These are phyloP conservation scores for Tetheella fluctuosa DNA, from an alignment of 2,888 invertebrate genomes.

Conservation along the genomic window DNA sequence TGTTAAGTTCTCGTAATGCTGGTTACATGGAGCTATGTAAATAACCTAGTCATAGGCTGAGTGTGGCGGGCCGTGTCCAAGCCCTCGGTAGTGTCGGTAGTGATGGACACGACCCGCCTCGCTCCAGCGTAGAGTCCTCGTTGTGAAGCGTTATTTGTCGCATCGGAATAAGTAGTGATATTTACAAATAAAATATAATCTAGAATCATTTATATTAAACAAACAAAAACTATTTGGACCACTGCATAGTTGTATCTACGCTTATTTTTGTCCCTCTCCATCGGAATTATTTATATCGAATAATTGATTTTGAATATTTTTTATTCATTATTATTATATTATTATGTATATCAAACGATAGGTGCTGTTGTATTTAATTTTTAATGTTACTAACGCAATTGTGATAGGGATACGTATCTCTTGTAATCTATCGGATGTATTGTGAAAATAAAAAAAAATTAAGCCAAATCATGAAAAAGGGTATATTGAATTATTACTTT, in stretches of 20 bases:
- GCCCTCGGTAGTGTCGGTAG: neutral
- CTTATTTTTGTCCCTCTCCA: slow-evolving; percentile 58
- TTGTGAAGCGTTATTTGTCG: slow-evolving; percentile 73
- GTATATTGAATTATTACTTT: slow-evolving; percentile 80
- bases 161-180: slow-evolving; percentile 65
- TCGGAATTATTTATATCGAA: slow-evolving; percentile 65
- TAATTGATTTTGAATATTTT: slow-evolving; percentile 68
- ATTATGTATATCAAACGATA: slow-evolving; percentile 74
- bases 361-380: slow-evolving; percentile 81
- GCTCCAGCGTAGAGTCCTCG: slow-evolving; percentile 50
- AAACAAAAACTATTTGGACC: slow-evolving; percentile 63
- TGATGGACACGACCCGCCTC: slow-evolving; percentile 25
- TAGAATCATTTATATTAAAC: slow-evolving; percentile 32
- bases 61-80: slow-evolving; percentile 27
- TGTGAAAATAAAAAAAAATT: slow-evolving; percentile 54
- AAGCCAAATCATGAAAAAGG: slow-evolving; percentile 81
- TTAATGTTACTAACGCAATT: slow-evolving; percentile 73
- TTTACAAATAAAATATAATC: slow-evolving; percentile 50
- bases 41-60: slow-evolving; percentile 57
- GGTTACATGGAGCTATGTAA: slow-evolving; percentile 25
- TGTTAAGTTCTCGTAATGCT: neutral
- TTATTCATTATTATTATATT: slow-evolving; percentile 63
- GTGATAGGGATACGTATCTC: slow-evolving; percentile 76
- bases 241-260: slow-evolving; percentile 71
- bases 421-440: slow-evolving; percentile 71